Percentiles rank a stretch among this genome's conserved stretches.
These are phyloP conservation scores for Apostichopus leukothele DNA, from an alignment of 53 echinoderm and acorn worm genomes.

Conservation along the genomic window DNA sequence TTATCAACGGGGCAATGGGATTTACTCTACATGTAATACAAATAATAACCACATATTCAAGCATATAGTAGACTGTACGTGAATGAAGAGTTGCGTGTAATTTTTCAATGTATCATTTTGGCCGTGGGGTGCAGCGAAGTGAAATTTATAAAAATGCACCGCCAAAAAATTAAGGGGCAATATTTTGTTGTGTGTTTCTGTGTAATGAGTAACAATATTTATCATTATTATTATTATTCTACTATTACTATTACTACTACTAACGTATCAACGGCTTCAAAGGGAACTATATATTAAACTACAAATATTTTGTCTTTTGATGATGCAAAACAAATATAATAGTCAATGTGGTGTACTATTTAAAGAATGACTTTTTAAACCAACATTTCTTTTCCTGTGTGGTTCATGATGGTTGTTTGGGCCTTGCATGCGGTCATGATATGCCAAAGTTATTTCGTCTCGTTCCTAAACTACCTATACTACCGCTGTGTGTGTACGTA, in stretches of 20 bases:
- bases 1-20: too few species aligned
- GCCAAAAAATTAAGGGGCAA: not conserved
- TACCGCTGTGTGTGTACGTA: too few species aligned
- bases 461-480: not conserved
- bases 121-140: not conserved
- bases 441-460: slow-evolving; percentile 23
- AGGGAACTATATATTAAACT: too few species aligned
- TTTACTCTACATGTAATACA: too few species aligned
- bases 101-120: not conserved
- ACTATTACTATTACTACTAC: not conserved
- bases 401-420: slow-evolving; percentile 21
- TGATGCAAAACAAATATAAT: slow-evolving; percentile 10
- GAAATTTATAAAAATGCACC: not conserved
- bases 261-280: too few species aligned
- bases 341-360: slow-evolving; percentile 30
- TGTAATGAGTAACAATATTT: slow-evolving; percentile 1
- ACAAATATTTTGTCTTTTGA: not conserved
- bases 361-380: slow-evolving; percentile 2
- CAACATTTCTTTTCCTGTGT: slow-evolving; percentile 3
- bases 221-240: not conserved
- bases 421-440: slow-evolving; percentile 36
- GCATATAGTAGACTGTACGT: too few species aligned
- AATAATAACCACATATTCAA: too few species aligned
- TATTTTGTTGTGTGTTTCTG: slow-evolving; percentile 16
- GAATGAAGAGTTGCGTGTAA: not conserved